A percentile compares a stretch with the other conserved stretches of the same genome.
Conservation (phyloP, 2,888 invertebrate species). For the Drosophila anceps region DNA sequence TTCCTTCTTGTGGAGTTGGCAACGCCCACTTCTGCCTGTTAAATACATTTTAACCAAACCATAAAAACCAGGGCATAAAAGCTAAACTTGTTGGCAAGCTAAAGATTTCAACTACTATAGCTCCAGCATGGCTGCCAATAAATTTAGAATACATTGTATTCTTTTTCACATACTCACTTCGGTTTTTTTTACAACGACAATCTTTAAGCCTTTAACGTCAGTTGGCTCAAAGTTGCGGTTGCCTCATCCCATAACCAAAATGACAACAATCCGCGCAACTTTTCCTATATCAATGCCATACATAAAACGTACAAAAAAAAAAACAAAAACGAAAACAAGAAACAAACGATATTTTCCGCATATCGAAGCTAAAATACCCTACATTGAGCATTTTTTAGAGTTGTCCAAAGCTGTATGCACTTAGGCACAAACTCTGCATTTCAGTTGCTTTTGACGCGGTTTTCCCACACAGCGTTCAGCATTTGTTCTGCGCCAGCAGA, state of each 20-base stretch:
- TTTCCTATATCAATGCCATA: constrained; percentile 69
- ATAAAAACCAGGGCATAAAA: not conserved
- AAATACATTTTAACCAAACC: not conserved
- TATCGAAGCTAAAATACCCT: constrained; percentile 4
- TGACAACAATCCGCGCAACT: constrained; percentile 53
- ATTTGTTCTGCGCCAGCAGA: constrained; percentile 50
- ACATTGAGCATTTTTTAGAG: not conserved
- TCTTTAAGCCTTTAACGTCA: constrained; percentile 11
- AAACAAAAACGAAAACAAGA: constrained; percentile 4
- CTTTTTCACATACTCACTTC: not conserved
- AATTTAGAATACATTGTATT: not conserved
- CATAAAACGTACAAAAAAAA: constrained; percentile 33
- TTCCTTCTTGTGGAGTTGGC: too few relatives aligned
- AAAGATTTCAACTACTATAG: too few relatives aligned
- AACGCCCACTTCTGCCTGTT: not conserved
- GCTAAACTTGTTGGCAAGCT: not conserved
- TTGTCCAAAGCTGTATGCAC: not conserved
- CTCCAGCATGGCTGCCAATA: not conserved
- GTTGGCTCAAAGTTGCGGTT: constrained; percentile 45
- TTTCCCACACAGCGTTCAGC: constrained; percentile 68
- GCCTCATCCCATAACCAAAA: constrained; percentile 21
- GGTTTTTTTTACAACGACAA: too few relatives aligned
- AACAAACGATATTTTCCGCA: not conserved
- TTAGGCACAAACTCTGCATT: constrained; percentile 55
- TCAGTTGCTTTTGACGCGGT: constrained; percentile 79